These are phyloP conservation scores for Alectura lathami DNA, from an alignment of 2,113 vertebrate genomes.

Conservation along the genomic window DNA sequence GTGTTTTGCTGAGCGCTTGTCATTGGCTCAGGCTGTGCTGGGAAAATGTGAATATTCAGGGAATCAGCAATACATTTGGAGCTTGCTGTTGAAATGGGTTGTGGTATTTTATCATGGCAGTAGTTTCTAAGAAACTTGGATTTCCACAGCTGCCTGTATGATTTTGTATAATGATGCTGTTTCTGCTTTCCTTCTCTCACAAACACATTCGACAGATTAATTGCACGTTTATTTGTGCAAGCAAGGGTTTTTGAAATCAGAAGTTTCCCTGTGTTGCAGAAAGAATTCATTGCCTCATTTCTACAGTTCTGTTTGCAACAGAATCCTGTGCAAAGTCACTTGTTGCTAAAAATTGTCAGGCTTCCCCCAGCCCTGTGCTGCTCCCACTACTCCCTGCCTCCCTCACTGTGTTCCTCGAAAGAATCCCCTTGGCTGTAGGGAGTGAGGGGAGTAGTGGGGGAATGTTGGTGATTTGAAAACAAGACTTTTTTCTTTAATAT, in stretches of 20 bases:
- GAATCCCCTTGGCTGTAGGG: not conserved
- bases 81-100: not conserved
- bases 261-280: not conserved
- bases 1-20: not conserved
- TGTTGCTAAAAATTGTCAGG: not conserved
- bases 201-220: not conserved
- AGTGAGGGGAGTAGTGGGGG: not conserved
- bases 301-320: not conserved
- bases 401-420: not conserved
- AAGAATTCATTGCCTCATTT: not conserved
- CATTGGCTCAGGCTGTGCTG: not conserved
- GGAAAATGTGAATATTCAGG: not conserved
- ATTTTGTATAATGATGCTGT: not conserved
- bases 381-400: not conserved
- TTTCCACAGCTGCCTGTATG: not conserved
- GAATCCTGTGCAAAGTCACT: not conserved
- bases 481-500: not conserved
- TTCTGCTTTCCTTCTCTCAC: conserved; percentile 2
- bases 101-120: not conserved
- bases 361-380: not conserved
- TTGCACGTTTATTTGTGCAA: not conserved
- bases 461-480: not conserved
- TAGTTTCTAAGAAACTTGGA: not conserved
- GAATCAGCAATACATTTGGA: not conserved
- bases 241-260: not conserved